Percentiles rank a stretch among this genome's conserved stretches.
Conservation (phyloP, 2,113 vertebrate species). For the Pantherophis guttatus region DNA sequence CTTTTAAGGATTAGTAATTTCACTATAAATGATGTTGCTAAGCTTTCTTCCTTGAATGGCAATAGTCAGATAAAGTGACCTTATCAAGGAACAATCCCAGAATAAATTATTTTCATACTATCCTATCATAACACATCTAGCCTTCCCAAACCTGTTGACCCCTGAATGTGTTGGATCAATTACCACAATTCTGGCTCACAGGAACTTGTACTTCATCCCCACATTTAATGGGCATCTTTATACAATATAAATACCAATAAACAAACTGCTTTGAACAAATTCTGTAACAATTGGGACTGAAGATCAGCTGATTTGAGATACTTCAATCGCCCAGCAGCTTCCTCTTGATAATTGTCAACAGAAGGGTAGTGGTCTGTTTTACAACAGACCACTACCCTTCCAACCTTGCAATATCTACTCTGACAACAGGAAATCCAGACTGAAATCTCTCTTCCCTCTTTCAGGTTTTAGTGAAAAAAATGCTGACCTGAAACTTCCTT, state of each 20-base stretch:
- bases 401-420: background rate
- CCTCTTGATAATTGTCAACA: background rate
- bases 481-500: background rate
- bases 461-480: background rate
- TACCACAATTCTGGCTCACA: background rate
- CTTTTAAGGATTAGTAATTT: background rate
- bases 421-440: background rate
- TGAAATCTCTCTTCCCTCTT: background rate
- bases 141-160: background rate
- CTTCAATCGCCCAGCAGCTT: background rate
- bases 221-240: background rate
- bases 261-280: background rate
- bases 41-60: background rate
- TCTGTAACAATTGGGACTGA: background rate
- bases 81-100: background rate
- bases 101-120: background rate
- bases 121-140: background rate
- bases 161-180: background rate
- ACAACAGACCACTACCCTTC: no score
- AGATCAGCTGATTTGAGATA: background rate
- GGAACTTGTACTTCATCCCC: background rate
- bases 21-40: background rate
- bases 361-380: background rate
- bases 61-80: background rate
- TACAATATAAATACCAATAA: background rate